These are phyloP conservation scores for Phoxinus phoxinus DNA, from an alignment of 2,113 vertebrate species.

Conservation along the genomic window DNA sequence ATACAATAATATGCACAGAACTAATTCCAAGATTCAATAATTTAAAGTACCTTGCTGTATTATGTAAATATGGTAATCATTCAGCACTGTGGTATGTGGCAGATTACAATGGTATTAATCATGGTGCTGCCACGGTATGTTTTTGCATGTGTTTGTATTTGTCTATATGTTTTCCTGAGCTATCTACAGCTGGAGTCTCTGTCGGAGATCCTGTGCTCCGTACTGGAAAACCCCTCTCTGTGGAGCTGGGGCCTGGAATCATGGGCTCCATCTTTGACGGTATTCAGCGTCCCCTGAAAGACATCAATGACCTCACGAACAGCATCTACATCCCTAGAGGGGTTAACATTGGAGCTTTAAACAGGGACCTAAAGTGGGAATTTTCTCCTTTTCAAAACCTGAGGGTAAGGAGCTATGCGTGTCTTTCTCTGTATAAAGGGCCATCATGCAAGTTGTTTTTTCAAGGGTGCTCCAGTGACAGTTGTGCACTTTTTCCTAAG, in stretches of 20 bases:
- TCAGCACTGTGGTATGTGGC: not conserved
- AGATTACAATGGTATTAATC: not conserved
- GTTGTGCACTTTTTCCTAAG: not conserved
- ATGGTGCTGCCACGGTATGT: not conserved
- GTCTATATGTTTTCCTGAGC: conserved; percentile 81
- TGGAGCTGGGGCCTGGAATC: conserved; percentile 94
- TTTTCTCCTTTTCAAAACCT: conserved; percentile 88
- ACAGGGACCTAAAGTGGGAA: conserved; percentile 93
- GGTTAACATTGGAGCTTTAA: conserved; percentile 93
- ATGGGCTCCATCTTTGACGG: conserved; percentile 99
- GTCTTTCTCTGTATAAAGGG: conserved; percentile 50
- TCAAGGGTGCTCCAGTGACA: not conserved
- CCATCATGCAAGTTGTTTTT: not conserved
- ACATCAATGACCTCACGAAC: conserved; percentile 91
- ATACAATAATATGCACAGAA: no score
- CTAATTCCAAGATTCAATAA: no score
- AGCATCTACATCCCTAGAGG: conserved; percentile 98
- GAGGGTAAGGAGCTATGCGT: conserved; percentile 73
- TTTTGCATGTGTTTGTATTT: not conserved
- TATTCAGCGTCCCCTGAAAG: conserved; percentile 93
- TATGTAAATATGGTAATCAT: no score
- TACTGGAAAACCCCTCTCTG: conserved; percentile 95
- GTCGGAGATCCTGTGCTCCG: conserved; percentile 96
- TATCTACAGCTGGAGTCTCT: conserved; percentile 86
- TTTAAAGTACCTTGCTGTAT: no score